Percentiles rank a stretch among this genome's conserved stretches.
Conservation (phyloP, 2,113 vertebrate genomes). For the Dendropsophus ebraccatus region DNA sequence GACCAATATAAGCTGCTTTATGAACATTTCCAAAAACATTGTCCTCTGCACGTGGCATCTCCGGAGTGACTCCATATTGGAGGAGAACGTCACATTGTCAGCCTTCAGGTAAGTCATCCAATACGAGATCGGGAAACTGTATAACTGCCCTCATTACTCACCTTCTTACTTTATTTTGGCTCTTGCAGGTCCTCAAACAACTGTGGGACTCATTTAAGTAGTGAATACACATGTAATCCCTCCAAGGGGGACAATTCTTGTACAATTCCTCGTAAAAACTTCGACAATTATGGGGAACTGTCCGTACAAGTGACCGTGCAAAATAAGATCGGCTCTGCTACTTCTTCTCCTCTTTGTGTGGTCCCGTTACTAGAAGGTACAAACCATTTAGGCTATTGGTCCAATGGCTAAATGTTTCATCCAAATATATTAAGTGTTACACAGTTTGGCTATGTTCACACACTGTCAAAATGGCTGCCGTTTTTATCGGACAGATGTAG, state of each 20-base stretch:
- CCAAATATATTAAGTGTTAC: too few species aligned
- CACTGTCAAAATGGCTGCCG: too few species aligned
- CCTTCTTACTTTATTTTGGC: neutral
- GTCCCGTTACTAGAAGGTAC: slow-evolving; percentile 81
- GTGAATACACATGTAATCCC: slow-evolving; percentile 60
- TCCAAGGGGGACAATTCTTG: slow-evolving; percentile 60
- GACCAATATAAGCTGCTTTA: slow-evolving; percentile 81
- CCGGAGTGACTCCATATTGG: slow-evolving; percentile 71
- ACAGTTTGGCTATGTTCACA: too few species aligned
- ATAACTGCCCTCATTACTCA: too few species aligned
- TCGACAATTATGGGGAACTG: slow-evolving; percentile 73
- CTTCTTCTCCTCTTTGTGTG: slow-evolving; percentile 71
- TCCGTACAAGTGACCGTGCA: slow-evolving; percentile 78
- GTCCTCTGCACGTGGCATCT: slow-evolving; percentile 85
- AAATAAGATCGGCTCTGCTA: slow-evolving; percentile 78
- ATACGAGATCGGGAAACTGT: neutral
- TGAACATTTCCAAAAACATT: slow-evolving; percentile 70
- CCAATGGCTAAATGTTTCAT: neutral
- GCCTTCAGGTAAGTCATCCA: slow-evolving; percentile 64
- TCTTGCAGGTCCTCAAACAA: slow-evolving; percentile 61
- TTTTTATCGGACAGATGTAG: too few species aligned
- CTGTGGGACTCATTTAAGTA: slow-evolving; percentile 51
- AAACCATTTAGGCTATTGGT: too few species aligned
- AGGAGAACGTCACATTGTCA: slow-evolving; percentile 74
- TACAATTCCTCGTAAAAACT: slow-evolving; percentile 74